Conservation (phyloP, 2,113 vertebrate genomes). For the Tyto alba region DNA sequence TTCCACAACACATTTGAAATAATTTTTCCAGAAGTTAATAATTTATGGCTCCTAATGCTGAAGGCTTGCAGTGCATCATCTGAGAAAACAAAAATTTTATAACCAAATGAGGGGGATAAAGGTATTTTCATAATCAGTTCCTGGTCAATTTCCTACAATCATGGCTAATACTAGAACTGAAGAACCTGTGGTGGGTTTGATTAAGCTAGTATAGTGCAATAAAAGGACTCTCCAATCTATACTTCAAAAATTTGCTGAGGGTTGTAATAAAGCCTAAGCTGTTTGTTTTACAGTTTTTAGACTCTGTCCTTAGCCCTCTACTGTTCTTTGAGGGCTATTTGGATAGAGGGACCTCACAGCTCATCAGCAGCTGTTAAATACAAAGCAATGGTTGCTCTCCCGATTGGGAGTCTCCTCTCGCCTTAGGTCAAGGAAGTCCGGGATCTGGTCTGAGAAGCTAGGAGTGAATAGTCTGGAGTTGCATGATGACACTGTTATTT, state of each 20-base stretch:
- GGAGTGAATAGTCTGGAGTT: not conserved
- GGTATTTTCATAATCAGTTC: not conserved
- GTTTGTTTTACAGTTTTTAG: not conserved
- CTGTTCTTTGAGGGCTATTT: not conserved
- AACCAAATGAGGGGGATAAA: not conserved
- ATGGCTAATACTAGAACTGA: not conserved
- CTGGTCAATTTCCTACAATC: not conserved
- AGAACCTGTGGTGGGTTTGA: not conserved
- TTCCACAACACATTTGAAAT: not conserved
- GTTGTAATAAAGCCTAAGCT: not conserved
- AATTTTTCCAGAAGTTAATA: not conserved
- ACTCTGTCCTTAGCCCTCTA: not conserved
- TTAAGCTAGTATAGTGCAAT: not conserved
- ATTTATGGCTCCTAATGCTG: not conserved
- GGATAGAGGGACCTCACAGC: not conserved
- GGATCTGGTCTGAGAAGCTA: not conserved
- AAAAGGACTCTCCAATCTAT: not conserved
- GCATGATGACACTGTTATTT: not conserved
- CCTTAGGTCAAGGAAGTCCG: not conserved
- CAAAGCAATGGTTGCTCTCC: not conserved
- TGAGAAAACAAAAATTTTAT: not conserved
- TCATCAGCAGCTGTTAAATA: not conserved
- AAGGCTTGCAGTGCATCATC: not conserved
- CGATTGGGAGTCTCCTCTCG: not conserved
- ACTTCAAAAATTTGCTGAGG: not conserved